Conservation (phyloP, 1,140 invertebrate species). For the Arctopsyche grandis region DNA sequence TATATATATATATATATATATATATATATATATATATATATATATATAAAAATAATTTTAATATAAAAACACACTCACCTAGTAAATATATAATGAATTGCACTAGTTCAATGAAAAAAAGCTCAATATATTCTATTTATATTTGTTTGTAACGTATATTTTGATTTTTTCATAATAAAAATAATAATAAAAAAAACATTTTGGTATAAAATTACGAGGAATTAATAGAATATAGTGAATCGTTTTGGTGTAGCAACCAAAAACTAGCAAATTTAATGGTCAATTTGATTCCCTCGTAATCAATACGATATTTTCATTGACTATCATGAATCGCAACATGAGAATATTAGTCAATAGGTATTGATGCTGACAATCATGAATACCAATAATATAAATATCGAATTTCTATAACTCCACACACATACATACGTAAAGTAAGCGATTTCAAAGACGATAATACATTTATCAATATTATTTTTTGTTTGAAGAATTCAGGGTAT, state of each 20-base stretch:
- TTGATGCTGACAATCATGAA: no score
- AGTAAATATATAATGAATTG: slow-evolving; percentile 48
- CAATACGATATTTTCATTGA: no score
- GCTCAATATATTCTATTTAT: slow-evolving; percentile 42
- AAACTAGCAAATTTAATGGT: no score
- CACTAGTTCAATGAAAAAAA: slow-evolving; percentile 48
- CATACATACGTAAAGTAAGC: neutral
- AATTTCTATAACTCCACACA: no score
- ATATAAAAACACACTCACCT: slow-evolving; percentile 50
- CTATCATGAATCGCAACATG: no score
- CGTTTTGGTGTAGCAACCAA: no score
- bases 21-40: slow-evolving; percentile 9
- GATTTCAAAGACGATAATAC: neutral
- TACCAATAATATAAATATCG: no score
- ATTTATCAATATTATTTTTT: neutral
- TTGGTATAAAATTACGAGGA: no score
- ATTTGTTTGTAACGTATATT: neutral
- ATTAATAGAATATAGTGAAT: no score
- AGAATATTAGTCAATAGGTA: no score
- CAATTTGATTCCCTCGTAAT: no score
- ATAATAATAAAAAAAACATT: no score
- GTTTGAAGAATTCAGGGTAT: slow-evolving; percentile 19
- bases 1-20: slow-evolving; percentile 12
- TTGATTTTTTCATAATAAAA: neutral
- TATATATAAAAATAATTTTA: slow-evolving; percentile 21